A percentile compares a stretch with the other conserved stretches of the same genome.
These are phyloP conservation scores for Lepus europaeus DNA, from an alignment of 2,113 vertebrate genomes.

Conservation along the genomic window DNA sequence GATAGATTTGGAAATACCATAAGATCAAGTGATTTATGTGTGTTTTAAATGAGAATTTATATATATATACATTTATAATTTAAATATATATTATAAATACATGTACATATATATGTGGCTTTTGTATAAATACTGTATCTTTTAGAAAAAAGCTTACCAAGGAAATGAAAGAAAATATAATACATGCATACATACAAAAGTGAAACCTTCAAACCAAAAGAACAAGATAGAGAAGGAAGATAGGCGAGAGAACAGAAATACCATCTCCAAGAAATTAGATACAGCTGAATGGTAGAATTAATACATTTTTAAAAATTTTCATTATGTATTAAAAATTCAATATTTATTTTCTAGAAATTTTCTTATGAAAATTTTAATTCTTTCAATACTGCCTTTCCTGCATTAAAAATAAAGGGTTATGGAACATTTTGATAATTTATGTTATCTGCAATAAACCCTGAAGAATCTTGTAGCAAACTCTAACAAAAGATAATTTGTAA, in stretches of 20 bases:
- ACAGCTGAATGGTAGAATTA: neutral
- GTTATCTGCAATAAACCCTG: neutral
- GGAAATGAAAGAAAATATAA: neutral
- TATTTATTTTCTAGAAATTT: neutral
- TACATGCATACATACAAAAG: neutral
- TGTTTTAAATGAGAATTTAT: neutral
- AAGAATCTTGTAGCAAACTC: neutral
- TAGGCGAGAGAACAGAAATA: neutral
- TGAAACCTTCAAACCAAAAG: neutral
- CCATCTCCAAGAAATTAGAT: neutral
- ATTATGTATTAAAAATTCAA: neutral
- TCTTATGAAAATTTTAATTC: neutral
- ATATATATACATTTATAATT: neutral
- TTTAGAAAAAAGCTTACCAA: neutral
- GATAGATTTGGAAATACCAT: neutral
- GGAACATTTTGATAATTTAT: neutral
- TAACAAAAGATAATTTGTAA: neutral
- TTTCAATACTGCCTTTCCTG: neutral
- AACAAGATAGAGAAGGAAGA: neutral
- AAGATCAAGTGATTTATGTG: neutral
- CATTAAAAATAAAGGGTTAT: neutral
- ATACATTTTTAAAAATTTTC: neutral
- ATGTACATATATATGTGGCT: too few species aligned
- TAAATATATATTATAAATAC: too few species aligned
- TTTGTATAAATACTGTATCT: neutral